Evolutionary conservation across 2,797 vertebrate genomes (phyloP).

Genomic region (Enoplosus armatus): DNA sequence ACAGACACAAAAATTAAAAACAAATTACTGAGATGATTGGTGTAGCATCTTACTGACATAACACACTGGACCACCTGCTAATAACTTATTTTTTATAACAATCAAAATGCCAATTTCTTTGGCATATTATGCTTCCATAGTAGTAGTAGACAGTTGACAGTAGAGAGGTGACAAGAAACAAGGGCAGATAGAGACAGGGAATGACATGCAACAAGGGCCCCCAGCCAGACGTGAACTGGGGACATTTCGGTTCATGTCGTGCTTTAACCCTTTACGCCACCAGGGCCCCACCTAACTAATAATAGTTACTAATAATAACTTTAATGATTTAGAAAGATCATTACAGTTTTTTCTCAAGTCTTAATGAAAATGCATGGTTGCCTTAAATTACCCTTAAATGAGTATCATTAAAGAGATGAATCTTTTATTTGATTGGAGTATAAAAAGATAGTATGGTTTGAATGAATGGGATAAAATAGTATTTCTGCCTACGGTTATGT

Average conservation of each 20-base stretch:
- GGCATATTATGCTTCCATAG: background rate
- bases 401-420: background rate
- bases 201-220: background rate
- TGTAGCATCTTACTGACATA: conserved; percentile 5
- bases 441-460: background rate
- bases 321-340: background rate
- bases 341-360: background rate
- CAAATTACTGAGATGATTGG: background rate
- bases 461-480: background rate
- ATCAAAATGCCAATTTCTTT: no score
- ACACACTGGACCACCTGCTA: background rate
- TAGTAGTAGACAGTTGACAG: background rate
- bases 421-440: conserved; percentile 1
- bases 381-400: background rate
- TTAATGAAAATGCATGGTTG: background rate
- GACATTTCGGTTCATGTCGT: background rate
- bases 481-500: background rate
- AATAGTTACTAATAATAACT: background rate
- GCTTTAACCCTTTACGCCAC: background rate
- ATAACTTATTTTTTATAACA: background rate
- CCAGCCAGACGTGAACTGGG: background rate
- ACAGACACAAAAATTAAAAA: conserved; percentile 23
- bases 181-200: background rate
- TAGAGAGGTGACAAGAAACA: background rate
- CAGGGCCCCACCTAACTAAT: no score